Conservation (phyloP, 2,113 vertebrate genomes). For the Gallinago paraguaiae region DNA sequence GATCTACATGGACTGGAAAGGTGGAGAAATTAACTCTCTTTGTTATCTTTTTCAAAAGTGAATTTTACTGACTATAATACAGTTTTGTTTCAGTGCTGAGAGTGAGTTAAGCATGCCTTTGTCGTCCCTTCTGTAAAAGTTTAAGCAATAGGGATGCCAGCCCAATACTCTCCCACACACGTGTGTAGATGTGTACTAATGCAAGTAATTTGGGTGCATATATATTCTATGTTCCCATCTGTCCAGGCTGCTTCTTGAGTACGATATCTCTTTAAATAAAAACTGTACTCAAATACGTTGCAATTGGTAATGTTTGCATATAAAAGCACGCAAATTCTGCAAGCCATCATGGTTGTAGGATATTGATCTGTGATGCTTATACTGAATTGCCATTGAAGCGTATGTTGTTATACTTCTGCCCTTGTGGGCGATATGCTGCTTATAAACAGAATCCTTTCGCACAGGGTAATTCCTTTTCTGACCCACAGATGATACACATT, state of each 20-base stretch:
- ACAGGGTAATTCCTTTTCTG: neutral
- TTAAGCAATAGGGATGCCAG: neutral
- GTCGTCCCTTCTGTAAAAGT: neutral
- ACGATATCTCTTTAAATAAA: neutral
- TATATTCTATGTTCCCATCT: neutral
- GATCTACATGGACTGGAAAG: neutral
- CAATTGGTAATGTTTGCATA: neutral
- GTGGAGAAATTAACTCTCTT: neutral
- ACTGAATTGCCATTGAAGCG: neutral
- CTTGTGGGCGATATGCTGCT: neutral
- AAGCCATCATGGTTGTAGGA: rapidly evolving
- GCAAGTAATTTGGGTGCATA: neutral
- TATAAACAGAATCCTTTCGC: neutral
- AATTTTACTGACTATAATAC: neutral
- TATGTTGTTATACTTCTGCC: neutral
- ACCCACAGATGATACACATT: rapidly evolving
- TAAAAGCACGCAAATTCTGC: neutral
- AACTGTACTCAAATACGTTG: neutral
- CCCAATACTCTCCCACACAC: neutral
- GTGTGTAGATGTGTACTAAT: neutral
- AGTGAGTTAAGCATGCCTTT: neutral
- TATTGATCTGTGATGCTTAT: neutral
- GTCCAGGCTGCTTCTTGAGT: neutral
- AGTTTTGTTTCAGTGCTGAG: neutral
- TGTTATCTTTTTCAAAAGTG: neutral